Percentiles rank a stretch among this genome's conserved stretches.
Evolutionary conservation across 64 coral and sea anemone genomes (phyloP).

Genomic region (Pocillopora verrucosa): DNA sequence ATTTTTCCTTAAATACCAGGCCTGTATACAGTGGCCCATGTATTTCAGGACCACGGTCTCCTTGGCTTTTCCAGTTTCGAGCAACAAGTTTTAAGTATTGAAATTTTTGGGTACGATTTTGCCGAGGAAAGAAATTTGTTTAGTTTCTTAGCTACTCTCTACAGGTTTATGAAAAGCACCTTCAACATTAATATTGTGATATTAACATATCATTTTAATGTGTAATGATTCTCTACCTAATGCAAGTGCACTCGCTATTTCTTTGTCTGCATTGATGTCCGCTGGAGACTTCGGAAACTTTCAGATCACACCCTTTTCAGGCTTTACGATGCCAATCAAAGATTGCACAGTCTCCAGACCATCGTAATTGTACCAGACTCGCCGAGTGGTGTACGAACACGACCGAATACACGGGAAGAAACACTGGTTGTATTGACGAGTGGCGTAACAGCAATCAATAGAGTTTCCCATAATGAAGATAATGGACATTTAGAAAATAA

Average conservation of each 20-base stretch:
- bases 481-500: not conserved
- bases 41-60: no score
- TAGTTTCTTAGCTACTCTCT: no score
- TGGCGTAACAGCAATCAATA: conserved; percentile 19
- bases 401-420: conserved; percentile 21
- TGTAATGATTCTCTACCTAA: not conserved
- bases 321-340: conserved; percentile 29
- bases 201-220: not conserved
- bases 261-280: not conserved
- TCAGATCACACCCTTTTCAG: not conserved
- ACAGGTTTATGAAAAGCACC: no score
- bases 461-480: not conserved
- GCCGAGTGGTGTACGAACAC: conserved; percentile 16
- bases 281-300: conserved; percentile 1
- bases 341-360: conserved; percentile 39
- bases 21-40: no score
- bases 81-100: no score
- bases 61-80: no score
- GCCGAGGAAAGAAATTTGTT: no score
- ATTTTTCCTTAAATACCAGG: no score
- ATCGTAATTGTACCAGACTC: conserved; percentile 50
- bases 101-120: no score
- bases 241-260: conserved; percentile 15
- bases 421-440: conserved; percentile 33
- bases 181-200: no score